A percentile compares a stretch with the other conserved stretches of the same genome.
Conservation (phyloP, 2,888 invertebrate genomes). For the Cepaea hortensis region DNA sequence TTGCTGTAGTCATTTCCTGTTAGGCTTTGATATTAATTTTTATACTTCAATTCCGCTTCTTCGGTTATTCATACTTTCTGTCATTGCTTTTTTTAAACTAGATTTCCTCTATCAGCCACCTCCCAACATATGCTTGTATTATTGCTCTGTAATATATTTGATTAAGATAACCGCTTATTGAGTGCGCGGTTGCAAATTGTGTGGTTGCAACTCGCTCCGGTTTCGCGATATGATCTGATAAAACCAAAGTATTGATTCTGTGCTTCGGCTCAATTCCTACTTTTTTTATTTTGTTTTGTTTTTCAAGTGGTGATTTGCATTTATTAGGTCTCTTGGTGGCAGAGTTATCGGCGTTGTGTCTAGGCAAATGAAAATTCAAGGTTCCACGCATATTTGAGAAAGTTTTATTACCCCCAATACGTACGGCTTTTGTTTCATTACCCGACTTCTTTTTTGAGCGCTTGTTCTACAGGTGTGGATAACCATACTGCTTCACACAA, state of each 20-base stretch:
- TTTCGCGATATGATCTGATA: neutral
- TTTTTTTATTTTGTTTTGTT: neutral
- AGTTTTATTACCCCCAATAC: too few species aligned
- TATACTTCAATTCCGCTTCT: neutral
- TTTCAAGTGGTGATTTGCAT: neutral
- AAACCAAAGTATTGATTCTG: neutral
- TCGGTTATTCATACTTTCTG: neutral
- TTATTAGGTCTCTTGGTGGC: neutral
- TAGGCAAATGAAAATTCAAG: neutral
- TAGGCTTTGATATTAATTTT: neutral
- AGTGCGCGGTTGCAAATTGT: neutral
- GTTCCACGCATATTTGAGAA: too few species aligned
- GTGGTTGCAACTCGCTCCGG: neutral
- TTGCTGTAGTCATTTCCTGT: neutral
- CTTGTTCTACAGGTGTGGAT: too few species aligned
- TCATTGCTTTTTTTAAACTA: slow-evolving; percentile 9
- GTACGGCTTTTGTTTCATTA: too few species aligned
- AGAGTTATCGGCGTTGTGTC: neutral
- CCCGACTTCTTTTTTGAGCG: too few species aligned
- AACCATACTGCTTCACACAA: too few species aligned
- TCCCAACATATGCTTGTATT: slow-evolving; percentile 13
- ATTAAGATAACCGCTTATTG: slow-evolving; percentile 2
- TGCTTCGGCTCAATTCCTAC: neutral
- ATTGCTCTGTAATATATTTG: neutral
- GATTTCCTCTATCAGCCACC: neutral